Percentiles rank a stretch among this genome's conserved stretches.
Conservation (phyloP, 2,888 invertebrate species). For the Neria commutata region DNA sequence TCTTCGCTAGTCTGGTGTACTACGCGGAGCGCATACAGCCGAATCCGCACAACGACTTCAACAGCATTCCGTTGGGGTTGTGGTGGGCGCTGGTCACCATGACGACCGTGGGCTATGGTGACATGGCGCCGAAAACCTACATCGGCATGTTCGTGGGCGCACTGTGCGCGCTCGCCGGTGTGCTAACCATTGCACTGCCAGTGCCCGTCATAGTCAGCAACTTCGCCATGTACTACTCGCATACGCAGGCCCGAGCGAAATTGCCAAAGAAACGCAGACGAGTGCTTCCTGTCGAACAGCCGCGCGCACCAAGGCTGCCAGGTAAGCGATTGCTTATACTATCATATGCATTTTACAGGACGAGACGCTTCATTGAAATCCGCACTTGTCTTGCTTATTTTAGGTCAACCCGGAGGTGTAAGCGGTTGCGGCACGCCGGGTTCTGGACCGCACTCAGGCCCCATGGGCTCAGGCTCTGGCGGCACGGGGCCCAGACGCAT, state of each 20-base stretch:
- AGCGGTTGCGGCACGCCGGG: slow-evolving; percentile 62
- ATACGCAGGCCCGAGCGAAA: slow-evolving; percentile 96
- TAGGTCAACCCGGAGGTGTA: slow-evolving; percentile 59
- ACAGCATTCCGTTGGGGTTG: slow-evolving; percentile 94
- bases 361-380: not conserved
- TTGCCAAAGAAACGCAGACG: slow-evolving; percentile 97
- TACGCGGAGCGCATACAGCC: slow-evolving; percentile 97
- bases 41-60: slow-evolving; percentile 96
- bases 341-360: not conserved
- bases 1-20: slow-evolving; percentile 97
- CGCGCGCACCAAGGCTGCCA: slow-evolving; percentile 66
- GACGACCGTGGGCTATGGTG: slow-evolving; percentile 98
- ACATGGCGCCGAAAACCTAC: slow-evolving; percentile 98
- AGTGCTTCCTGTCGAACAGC: slow-evolving; percentile 94
- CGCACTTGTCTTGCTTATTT: not conserved
- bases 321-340: slow-evolving; percentile 34
- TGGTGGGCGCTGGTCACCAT: slow-evolving; percentile 99
- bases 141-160: slow-evolving; percentile 99
- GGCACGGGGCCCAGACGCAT: slow-evolving; percentile 61
- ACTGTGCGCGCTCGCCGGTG: slow-evolving; percentile 96
- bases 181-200: slow-evolving; percentile 97
- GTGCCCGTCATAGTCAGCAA: slow-evolving; percentile 99
- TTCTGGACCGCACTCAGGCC: slow-evolving; percentile 60
- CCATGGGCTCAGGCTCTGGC: slow-evolving; percentile 61
- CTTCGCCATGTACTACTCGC: slow-evolving; percentile 96